These are phyloP conservation scores for Paramacrobiotus metropolitanus DNA, from an alignment of 1,140 invertebrate genomes.

Conservation along the genomic window DNA sequence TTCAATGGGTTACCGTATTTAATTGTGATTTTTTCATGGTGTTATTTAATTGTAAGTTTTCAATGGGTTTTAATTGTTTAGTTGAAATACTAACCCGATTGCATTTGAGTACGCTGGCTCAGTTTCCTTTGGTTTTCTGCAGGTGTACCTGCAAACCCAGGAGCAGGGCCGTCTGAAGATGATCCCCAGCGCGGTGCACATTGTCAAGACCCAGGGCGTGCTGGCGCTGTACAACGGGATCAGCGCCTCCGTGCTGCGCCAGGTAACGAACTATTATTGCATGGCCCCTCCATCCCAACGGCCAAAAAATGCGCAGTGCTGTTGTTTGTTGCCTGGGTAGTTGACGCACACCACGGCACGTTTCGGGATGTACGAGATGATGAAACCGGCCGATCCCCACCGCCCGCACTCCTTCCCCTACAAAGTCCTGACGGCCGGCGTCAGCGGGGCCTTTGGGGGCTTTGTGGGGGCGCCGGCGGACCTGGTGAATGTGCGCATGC, in stretches of 20 bases:
- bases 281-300: not conserved
- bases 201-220: conserved; percentile 56
- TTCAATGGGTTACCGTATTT: too few species aligned
- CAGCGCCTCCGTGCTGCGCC: conserved; percentile 73
- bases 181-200: conserved; percentile 17
- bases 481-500: conserved; percentile 96
- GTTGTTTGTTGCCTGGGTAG: conserved; percentile 13
- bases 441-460: conserved; percentile 2
- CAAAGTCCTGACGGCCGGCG: not conserved
- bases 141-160: not conserved
- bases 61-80: too few species aligned
- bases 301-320: too few species aligned
- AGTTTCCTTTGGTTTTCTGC: not conserved
- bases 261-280: too few species aligned
- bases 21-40: too few species aligned
- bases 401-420: conserved; percentile 9
- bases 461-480: conserved; percentile 63
- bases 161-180: not conserved
- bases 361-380: conserved; percentile 81
- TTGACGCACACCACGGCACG: conserved; percentile 86
- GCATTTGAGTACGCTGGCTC: too few species aligned
- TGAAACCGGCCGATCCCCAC: conserved; percentile 16
- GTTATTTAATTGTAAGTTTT: too few species aligned
- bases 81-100: too few species aligned
- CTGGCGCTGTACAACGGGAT: conserved; percentile 85